Conservation (phyloP, 2,797 vertebrate species). For the Cottoperca gobio region DNA sequence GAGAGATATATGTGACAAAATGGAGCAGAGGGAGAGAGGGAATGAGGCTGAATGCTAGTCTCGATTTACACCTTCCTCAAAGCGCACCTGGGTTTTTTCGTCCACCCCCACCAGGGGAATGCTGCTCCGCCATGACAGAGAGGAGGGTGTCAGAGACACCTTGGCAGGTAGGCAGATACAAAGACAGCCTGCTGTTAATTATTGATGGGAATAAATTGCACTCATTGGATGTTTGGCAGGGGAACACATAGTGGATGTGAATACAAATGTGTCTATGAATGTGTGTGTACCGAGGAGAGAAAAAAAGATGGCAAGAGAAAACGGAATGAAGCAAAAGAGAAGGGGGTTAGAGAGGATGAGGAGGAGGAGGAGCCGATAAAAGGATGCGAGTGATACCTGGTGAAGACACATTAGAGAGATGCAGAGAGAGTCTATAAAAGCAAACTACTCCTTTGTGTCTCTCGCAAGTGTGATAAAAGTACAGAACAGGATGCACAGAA, state of each 20-base stretch:
- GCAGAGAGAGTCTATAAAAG: slow-evolving; percentile 78
- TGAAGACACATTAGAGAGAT: slow-evolving; percentile 75
- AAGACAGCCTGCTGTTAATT: slow-evolving; percentile 69
- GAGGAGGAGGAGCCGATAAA: slow-evolving; percentile 52
- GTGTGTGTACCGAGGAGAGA: neutral
- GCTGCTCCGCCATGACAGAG: slow-evolving; percentile 23
- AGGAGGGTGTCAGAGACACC: slow-evolving; percentile 56
- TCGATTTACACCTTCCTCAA: slow-evolving; percentile 60
- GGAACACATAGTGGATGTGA: slow-evolving; percentile 58
- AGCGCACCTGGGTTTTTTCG: slow-evolving; percentile 54
- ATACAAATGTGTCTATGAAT: slow-evolving; percentile 62
- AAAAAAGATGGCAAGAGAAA: slow-evolving; percentile 18
- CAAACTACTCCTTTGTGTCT: slow-evolving; percentile 77
- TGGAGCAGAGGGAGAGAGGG: slow-evolving; percentile 48
- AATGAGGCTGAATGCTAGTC: slow-evolving; percentile 34
- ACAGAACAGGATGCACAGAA: slow-evolving; percentile 49
- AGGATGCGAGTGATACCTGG: slow-evolving; percentile 66
- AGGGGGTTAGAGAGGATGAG: slow-evolving; percentile 9
- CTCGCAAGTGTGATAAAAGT: slow-evolving; percentile 79
- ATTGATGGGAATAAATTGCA: slow-evolving; percentile 74
- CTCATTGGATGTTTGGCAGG: slow-evolving; percentile 63
- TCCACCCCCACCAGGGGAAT: slow-evolving; percentile 18
- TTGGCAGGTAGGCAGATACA: slow-evolving; percentile 64
- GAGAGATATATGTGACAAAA: slow-evolving; percentile 73
- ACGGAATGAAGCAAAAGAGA: slow-evolving; percentile 30